These are phyloP conservation scores for Globia sparganii DNA, from an alignment of 2,888 invertebrate species.

Conservation along the genomic window DNA sequence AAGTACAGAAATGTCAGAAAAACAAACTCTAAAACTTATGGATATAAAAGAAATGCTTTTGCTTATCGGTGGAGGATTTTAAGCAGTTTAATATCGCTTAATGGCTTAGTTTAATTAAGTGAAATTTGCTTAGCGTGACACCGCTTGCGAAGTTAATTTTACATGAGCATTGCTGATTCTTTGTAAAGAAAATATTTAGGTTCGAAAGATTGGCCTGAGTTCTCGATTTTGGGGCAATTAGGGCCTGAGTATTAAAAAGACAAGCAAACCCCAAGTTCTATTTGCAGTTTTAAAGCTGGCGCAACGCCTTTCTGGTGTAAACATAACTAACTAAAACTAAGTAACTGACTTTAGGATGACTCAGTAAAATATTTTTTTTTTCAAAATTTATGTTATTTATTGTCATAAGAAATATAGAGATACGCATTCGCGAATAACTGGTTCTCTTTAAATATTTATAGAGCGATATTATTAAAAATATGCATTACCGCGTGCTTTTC, in stretches of 20 bases:
- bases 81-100: background rate
- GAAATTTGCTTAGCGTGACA: background rate
- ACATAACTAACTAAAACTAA: too few relatives aligned
- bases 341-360: background rate
- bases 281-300: conserved; percentile 9
- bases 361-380: background rate
- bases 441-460: background rate
- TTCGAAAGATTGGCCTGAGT: background rate
- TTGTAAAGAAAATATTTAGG: background rate
- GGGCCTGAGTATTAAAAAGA: background rate
- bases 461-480: background rate
- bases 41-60: background rate
- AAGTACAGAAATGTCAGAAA: too few relatives aligned
- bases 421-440: background rate
- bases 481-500: background rate
- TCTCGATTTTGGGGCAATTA: background rate
- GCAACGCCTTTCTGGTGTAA: background rate
- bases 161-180: background rate
- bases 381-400: background rate
- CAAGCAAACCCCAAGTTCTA: background rate
- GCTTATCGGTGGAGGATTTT: background rate
- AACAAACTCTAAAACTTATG: background rate
- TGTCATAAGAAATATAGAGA: background rate
- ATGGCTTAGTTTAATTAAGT: background rate
- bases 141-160: conserved; percentile 1